These are phyloP conservation scores for Conus ventricosus DNA, from an alignment of 1,140 invertebrate species.

Conservation along the genomic window DNA sequence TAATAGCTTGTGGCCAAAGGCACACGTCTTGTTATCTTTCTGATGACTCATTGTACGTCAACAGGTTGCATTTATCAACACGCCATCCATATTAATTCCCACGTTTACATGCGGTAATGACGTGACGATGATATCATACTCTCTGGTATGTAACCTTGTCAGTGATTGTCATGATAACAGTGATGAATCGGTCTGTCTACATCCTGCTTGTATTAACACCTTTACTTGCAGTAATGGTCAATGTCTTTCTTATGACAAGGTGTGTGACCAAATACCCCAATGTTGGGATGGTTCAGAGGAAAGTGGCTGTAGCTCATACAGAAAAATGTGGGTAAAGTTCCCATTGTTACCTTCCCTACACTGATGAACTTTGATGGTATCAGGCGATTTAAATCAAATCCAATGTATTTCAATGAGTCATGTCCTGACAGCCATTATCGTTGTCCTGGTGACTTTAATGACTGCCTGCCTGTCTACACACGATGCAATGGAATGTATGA, in stretches of 20 bases:
- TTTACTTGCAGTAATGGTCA: slow-evolving; percentile 2
- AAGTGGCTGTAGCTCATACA: too few relatives aligned
- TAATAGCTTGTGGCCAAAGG: too few relatives aligned
- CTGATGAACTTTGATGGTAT: not conserved
- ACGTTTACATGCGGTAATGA: not conserved
- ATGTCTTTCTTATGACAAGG: not conserved
- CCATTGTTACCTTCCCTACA: not conserved
- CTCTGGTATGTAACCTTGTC: not conserved
- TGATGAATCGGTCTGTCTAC: not conserved
- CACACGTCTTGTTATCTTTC: too few relatives aligned
- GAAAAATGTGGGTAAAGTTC: too few relatives aligned
- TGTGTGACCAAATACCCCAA: not conserved
- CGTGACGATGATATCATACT: not conserved
- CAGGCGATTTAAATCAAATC: not conserved
- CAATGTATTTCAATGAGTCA: too few relatives aligned
- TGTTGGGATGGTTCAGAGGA: slow-evolving; percentile 8
- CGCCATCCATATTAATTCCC: too few relatives aligned
- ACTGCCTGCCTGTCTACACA: slow-evolving; percentile 32
- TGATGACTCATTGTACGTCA: too few relatives aligned
- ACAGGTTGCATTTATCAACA: too few relatives aligned
- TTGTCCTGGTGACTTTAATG: not conserved
- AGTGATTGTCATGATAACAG: not conserved
- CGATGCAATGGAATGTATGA: slow-evolving; percentile 40
- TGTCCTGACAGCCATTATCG: not conserved
- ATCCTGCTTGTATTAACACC: not conserved